phyloP scores from a whole-genome alignment of 2,797 vertebrate genomes.

The Vireo griseus region DNA sequence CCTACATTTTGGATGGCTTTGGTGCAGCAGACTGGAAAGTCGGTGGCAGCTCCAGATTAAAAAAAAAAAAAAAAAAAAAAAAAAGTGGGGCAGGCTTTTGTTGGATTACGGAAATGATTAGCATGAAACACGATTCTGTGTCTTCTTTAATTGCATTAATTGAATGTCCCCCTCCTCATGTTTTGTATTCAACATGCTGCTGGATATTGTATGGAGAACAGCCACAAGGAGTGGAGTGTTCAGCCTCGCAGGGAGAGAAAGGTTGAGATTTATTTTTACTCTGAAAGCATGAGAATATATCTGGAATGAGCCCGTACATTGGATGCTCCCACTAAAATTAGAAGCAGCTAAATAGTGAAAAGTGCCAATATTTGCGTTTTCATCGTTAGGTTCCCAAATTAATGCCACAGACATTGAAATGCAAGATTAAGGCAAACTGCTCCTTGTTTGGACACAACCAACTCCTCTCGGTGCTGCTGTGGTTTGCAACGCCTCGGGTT shows the following conservation, averaged over 20 bases:
- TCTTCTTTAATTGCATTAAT: conserved; percentile 23
- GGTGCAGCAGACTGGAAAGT: conserved; percentile 63
- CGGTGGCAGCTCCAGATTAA: neutral
- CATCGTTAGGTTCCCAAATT: neutral
- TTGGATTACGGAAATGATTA: conserved; percentile 30
- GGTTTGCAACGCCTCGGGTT: rapidly evolving
- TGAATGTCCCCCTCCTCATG: neutral
- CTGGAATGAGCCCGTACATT: neutral
- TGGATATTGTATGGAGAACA: neutral
- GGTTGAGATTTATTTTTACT: neutral
- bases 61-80: conserved; percentile 46
- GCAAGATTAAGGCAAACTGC: neutral
- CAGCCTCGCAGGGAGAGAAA: neutral
- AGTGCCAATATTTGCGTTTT: neutral
- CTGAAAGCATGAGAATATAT: neutral
- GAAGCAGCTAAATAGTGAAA: neutral
- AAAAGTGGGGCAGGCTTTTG: conserved; percentile 50
- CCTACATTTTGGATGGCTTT: conserved; percentile 55
- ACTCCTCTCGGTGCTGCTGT: neutral
- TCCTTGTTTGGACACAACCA: neutral
- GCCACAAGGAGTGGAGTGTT: neutral
- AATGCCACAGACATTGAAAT: neutral
- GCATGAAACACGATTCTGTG: neutral
- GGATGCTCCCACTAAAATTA: neutral
- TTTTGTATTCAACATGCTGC: neutral